Evolutionary conservation across 2,797 vertebrate species (phyloP), one percentile per base, ranked within the genome.

Genomic region (Trachurus trachurus): DNA sequence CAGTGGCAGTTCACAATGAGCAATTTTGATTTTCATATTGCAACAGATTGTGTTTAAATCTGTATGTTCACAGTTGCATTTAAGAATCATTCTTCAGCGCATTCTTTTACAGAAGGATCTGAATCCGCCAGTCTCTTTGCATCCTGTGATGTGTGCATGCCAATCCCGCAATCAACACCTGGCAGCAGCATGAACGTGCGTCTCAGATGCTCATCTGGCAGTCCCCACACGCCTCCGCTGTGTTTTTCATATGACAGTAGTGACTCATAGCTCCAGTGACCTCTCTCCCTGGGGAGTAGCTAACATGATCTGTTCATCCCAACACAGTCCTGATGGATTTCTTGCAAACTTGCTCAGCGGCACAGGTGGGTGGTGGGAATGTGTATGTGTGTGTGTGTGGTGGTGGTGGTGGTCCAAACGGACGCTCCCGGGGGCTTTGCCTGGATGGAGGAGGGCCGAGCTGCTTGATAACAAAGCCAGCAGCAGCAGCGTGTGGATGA

Each of bases 261-360:
- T 84, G 84, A 85, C 83, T 87, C 83, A 84, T 82, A 66, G 74
- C 86, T 80, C 66, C 21, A 19, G 61, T 81, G 89, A 87, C 83
- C 88, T 65, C 70, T 53, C 68, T 81, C 73, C 62, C 60, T 7
- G 5, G 59, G 64, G 69, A 65, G 53, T 42, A 44, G 77, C 85
- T 49, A 77, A 86, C 65, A 76, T 75, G 86, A 91, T 88, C 72
- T 50, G 78, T 71, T 88, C 82, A 84, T 84, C 84, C 78, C 58
- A 37, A 69, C 53, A 13, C 66, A 53, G 56, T 65, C 76, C 85
- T 82, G 80, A 86, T 87, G 75, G 81, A 89, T 90, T 82, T 86
- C 82, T 80, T 47, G 59, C 40, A 59, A 79, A 85, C 73, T 80
- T 80, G 57, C 71, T 76, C 80, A 1, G 70, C 5, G 6, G 82